phyloP scores from a whole-genome alignment of 2,113 vertebrate species.

The Candoia aspera region DNA sequence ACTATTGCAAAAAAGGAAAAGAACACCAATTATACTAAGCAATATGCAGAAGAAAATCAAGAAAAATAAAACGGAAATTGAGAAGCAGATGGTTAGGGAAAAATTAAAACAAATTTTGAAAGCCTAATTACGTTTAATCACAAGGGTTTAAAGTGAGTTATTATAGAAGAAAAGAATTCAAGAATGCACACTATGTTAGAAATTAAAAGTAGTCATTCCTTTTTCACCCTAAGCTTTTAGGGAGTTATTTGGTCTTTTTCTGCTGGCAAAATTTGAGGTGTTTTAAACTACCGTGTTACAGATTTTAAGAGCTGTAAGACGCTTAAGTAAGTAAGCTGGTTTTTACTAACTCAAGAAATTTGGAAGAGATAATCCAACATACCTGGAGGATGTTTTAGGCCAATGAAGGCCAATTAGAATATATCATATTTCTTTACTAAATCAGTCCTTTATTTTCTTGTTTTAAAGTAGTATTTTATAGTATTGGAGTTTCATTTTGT shows the following conservation, averaged over 20 bases:
- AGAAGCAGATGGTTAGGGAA: background rate
- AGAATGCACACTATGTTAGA: background rate
- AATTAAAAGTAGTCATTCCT: background rate
- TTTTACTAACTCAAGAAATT: background rate
- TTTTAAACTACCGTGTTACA: background rate
- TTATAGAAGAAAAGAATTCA: background rate
- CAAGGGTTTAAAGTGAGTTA: background rate
- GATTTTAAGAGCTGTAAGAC: background rate
- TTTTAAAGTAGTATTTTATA: background rate
- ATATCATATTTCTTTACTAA: background rate
- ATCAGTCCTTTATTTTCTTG: background rate
- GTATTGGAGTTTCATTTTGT: background rate
- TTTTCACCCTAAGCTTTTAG: background rate
- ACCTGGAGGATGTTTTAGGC: background rate
- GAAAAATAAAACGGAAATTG: background rate
- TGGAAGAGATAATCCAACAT: background rate
- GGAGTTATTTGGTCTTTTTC: background rate
- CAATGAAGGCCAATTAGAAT: background rate
- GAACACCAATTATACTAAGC: background rate
- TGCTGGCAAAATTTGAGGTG: background rate
- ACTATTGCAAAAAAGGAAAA: slow-evolving; percentile 9
- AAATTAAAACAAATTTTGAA: slow-evolving; percentile 6
- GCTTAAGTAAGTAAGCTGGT: background rate
- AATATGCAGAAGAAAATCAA: background rate
- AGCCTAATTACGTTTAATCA: background rate